A percentile compares a stretch with the other conserved stretches of the same genome.
These are phyloP conservation scores for Pterocles burchelli DNA, from an alignment of 2,113 vertebrate species.

Conservation along the genomic window DNA sequence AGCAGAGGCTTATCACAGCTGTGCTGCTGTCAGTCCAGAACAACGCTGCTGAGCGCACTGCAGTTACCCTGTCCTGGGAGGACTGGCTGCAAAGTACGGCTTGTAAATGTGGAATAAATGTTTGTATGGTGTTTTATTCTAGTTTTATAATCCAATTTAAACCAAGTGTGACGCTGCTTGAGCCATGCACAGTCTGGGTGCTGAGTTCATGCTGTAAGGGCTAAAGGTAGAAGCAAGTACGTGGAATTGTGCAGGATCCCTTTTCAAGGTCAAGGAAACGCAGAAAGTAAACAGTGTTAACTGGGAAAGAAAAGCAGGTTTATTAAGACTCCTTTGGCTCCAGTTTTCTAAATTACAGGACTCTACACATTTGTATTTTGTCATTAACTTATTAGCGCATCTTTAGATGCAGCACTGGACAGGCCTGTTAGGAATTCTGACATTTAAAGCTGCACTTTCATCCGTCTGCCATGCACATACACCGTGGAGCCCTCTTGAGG, in stretches of 20 bases:
- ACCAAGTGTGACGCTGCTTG: neutral
- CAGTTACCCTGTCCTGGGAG: neutral
- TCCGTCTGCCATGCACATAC: neutral
- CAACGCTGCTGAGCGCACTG: neutral
- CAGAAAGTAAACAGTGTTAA: conserved; percentile 29
- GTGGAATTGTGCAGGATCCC: neutral
- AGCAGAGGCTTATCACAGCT: neutral
- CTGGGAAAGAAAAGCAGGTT: conserved; percentile 13
- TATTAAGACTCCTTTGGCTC: conserved; percentile 16
- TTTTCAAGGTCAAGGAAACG: conserved; percentile 30
- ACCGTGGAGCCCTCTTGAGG: neutral
- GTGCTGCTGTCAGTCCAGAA: neutral
- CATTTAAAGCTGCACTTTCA: neutral
- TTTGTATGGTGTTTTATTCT: neutral
- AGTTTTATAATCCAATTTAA: neutral
- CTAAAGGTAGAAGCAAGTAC: neutral
- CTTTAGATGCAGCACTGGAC: neutral
- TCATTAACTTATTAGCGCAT: conserved; percentile 14
- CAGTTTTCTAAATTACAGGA: conserved; percentile 36
- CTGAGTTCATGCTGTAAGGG: neutral
- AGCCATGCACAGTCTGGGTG: neutral
- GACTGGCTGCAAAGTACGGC: neutral
- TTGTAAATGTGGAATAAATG: neutral
- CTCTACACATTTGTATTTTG: neutral
- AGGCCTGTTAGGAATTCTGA: neutral